Evolutionary conservation across 2,888 invertebrate species (phyloP).

Genomic region (Steinernema carpocapsae): DNA sequence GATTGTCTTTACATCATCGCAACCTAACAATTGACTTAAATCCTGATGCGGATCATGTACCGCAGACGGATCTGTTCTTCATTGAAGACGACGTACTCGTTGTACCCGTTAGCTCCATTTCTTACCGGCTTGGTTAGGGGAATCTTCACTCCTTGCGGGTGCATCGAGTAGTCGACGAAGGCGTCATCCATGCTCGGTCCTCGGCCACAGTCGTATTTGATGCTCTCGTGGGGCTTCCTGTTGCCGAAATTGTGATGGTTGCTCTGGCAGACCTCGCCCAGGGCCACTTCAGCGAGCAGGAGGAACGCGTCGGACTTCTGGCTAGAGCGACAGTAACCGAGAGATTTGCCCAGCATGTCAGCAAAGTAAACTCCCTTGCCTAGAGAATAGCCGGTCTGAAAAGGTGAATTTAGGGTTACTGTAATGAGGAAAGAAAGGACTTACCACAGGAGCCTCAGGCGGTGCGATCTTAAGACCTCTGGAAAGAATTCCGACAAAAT

Average conservation of each 20-base stretch:
- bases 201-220: neutral
- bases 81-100: conserved; percentile 12
- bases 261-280: neutral
- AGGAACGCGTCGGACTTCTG: neutral
- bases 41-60: neutral
- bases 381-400: conserved; percentile 12
- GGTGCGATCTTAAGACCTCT: conserved; percentile 8
- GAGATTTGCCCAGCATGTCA: neutral
- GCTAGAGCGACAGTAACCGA: neutral
- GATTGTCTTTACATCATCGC: too few species aligned
- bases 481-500: conserved; percentile 3
- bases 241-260: neutral
- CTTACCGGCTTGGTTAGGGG: neutral
- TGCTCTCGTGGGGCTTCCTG: conserved; percentile 12
- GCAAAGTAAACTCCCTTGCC: conserved; percentile 19
- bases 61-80: conserved; percentile 20
- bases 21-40: too few species aligned
- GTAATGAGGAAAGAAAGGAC: neutral
- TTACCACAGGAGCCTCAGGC: neutral
- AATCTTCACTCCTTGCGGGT: neutral
- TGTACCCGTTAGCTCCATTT: neutral
- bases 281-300: conserved; percentile 4
- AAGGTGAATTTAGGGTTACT: neutral
- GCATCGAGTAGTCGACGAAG: neutral
- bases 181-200: neutral